These are phyloP conservation scores for Aplysina aerophoba DNA, from an alignment of 37 sponge, comb jelly and placozoan genomes.

Conservation along the genomic window DNA sequence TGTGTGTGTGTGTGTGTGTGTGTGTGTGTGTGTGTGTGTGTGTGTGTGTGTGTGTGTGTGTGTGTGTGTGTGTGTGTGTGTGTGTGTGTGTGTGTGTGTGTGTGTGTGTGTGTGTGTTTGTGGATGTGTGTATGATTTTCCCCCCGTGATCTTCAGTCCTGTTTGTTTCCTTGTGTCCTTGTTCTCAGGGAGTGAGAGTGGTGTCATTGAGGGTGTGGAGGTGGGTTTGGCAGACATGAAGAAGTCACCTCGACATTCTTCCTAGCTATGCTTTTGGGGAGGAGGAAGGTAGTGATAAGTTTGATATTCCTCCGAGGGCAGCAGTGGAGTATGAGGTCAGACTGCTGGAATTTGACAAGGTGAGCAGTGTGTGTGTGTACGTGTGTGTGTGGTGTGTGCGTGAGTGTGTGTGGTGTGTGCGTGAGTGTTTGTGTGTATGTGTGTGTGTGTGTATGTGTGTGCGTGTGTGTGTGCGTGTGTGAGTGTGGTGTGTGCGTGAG, in stretches of 20 bases:
- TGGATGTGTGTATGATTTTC: too few relatives aligned
- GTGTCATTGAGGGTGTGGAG: conserved; percentile 74
- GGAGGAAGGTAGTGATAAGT: conserved; percentile 37
- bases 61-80: too few relatives aligned
- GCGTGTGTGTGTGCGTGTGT: too few relatives aligned
- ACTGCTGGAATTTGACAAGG: conserved; percentile 72
- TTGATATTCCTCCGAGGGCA: conserved; percentile 74
- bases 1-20: too few relatives aligned
- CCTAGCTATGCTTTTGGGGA: conserved; percentile 77
- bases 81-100: too few relatives aligned
- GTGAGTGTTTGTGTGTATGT: neutral
- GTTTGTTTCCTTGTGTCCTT: neutral
- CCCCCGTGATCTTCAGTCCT: neutral
- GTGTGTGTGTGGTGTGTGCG: conserved; percentile 30
- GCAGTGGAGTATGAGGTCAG: conserved; percentile 67
- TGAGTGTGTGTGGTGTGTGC: neutral
- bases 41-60: too few relatives aligned
- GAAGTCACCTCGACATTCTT: conserved; percentile 55
- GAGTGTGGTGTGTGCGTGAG: neutral
- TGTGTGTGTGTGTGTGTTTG: too few relatives aligned
- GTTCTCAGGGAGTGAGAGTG: conserved; percentile 57
- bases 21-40: too few relatives aligned
- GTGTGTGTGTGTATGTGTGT: too few relatives aligned
- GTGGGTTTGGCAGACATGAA: conserved; percentile 86
- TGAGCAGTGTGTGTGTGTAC: conserved; percentile 36